These are phyloP conservation scores for Salvator merianae DNA, from an alignment of 2,113 vertebrate genomes.

Conservation along the genomic window DNA sequence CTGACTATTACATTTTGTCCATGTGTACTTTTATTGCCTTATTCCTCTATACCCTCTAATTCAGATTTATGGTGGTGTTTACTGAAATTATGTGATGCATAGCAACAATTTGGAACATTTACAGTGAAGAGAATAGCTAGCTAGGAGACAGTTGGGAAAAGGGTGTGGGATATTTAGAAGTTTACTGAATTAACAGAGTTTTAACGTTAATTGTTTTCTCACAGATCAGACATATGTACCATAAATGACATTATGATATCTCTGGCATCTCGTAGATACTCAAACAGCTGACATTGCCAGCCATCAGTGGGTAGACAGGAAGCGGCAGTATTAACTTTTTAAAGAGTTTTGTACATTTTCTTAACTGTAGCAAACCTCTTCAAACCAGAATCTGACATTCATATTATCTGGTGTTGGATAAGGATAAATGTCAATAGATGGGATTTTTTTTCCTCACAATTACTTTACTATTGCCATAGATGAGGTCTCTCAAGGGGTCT, in stretches of 20 bases:
- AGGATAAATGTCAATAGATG: background rate
- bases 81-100: background rate
- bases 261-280: background rate
- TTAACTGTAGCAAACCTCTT: background rate
- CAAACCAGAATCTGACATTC: background rate
- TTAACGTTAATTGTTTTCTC: background rate
- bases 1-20: background rate
- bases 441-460: conserved; percentile 1
- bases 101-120: background rate
- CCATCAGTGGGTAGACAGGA: background rate
- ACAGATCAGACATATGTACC: background rate
- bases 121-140: background rate
- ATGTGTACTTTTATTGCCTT: background rate
- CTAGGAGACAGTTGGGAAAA: background rate
- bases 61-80: background rate
- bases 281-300: background rate
- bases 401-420: background rate
- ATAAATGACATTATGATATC: background rate
- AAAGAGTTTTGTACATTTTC: background rate
- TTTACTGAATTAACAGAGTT: background rate
- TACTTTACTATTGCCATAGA: conserved; percentile 13
- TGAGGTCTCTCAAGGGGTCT: background rate
- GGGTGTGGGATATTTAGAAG: background rate
- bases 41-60: background rate
- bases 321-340: background rate